Base-by-base conservation (phyloP, 2,888 invertebrate genomes). In the Phengaris arion region DNA sequence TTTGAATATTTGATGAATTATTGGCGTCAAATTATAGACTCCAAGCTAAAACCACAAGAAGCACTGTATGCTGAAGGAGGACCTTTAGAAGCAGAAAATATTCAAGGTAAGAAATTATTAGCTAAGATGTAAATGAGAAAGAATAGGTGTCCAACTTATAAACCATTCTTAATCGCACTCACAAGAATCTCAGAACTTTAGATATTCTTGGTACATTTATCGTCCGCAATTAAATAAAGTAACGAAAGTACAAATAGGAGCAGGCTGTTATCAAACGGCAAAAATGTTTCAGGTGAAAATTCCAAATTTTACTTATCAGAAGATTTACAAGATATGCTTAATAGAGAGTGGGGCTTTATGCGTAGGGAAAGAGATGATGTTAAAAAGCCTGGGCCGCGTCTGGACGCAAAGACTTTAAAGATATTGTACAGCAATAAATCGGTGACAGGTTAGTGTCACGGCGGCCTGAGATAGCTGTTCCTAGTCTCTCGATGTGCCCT, bases 371-470 rank as follows among this genome's bases (percentile, higher is more conserved):
- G 98, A 84, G 94, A 98, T 80, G 98, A 98, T 91, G 98, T 98
- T 74, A 98, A 98, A 93, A 98, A 98, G 92, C 98, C 98, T n/a
- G 98, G 98, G 77, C 98, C 98, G 74, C 95, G 95, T 77, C 96
- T 96, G 89, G 95, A 96, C 84, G 95, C 95, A 76, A 96, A 96
- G 91, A 95, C 89, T 76, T 87, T 92, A 91, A 93, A 90, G 88
- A 87, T 89, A 86, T 88, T 91, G 83, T 89, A 89, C 91, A 86
- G 87, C 88, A 92, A 92, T 91, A 92, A 89, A 83, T 88, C 92
- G 81, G 93, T 91, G 92, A 89, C 93, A 93, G 93, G 93, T 93
- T 92, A 93, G 93, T 93, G 92, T 92, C 92, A 92, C 91, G 81
- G 83, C 82, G 86, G 89, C 88, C 87, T 87, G 85, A 85, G 83